Evolutionary conservation across 2,888 invertebrate species (phyloP), one percentile per base, ranked within the genome.

Genomic region (Acrocera orbiculus): DNA sequence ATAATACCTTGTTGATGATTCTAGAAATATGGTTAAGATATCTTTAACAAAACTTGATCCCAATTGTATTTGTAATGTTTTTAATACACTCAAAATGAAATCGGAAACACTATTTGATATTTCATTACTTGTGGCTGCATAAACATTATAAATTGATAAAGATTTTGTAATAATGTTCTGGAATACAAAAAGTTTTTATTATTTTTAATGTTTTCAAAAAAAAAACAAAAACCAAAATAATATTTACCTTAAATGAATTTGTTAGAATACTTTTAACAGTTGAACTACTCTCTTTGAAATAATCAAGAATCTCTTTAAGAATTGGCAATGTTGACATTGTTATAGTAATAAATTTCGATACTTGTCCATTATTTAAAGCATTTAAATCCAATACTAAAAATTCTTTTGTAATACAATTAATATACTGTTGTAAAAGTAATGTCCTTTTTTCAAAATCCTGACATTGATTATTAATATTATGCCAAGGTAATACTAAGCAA

Each of bases 401-500:
- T 39, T 54, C 51, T 23, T 52, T 47, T 2, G 56, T 47, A 27
- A 58, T 38, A 33, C 50, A 51, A 37, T 47, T 46, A n/a, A 56
- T 47, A 32, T 58, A 61, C 34, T 58, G 53, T 11, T 51, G 51
- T 8, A 60, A 38, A 37, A 56, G 44, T 39, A 48, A 45, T 25
- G 48, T 48, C 3, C 61, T 52, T 2, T 53, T 47, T 11, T 48
- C 47, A 41, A 51, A 57, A 22, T 57, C 53, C 42, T 60, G 59
- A 22, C 58, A 54, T 32, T 47, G 51, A 16, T 56, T 53, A 9
- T 47, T 43, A 9, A 55, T 47, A 39, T 51, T 44, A 37, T 52
- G 50, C 59, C 59, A 61, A 4, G 60, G 58, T 37, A 61, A 42
- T 15, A 59, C 50, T 41, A 60, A 47, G 37, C 55, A 57, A 44